Conservation (phyloP, 2,888 invertebrate species). For the Sesamia inferens region DNA sequence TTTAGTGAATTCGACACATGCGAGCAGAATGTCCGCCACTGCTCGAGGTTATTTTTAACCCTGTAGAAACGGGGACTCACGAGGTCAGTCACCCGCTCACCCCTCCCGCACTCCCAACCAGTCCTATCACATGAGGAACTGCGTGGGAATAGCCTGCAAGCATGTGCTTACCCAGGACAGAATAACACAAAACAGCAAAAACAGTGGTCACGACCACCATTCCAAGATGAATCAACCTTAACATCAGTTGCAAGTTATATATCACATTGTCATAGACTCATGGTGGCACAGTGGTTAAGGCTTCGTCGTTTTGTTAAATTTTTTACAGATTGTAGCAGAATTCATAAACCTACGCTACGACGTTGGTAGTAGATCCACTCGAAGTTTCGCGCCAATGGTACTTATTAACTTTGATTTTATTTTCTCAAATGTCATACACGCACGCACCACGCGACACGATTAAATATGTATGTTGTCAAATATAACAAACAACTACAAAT, state of each 20-base stretch:
- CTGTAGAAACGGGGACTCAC: conserved; percentile 87
- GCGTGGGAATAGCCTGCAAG: conserved; percentile 86
- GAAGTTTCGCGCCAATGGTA: not conserved
- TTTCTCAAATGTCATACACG: not conserved
- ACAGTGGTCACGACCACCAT: conserved; percentile 53
- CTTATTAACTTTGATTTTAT: not conserved
- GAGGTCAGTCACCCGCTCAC: conserved; percentile 88
- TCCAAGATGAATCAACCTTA: conserved; percentile 47
- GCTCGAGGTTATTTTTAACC: conserved; percentile 89
- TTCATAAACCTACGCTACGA: too few relatives aligned
- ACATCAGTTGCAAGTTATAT: too few relatives aligned
- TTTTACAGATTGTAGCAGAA: not conserved
- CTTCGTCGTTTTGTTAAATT: not conserved
- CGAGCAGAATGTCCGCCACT: conserved; percentile 88
- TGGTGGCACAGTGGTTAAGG: not conserved
- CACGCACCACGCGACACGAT: too few relatives aligned
- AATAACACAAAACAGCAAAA: conserved; percentile 71
- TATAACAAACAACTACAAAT: not conserved
- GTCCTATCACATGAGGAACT: conserved; percentile 88
- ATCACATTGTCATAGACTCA: not conserved
- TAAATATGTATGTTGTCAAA: not conserved
- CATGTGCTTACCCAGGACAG: conserved; percentile 74
- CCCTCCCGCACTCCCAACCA: conserved; percentile 86
- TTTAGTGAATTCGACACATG: conserved; percentile 90
- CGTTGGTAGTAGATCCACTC: not conserved